These are phyloP conservation scores for Eriocheir sinensis DNA, from an alignment of 1,140 invertebrate genomes.

Conservation along the genomic window DNA sequence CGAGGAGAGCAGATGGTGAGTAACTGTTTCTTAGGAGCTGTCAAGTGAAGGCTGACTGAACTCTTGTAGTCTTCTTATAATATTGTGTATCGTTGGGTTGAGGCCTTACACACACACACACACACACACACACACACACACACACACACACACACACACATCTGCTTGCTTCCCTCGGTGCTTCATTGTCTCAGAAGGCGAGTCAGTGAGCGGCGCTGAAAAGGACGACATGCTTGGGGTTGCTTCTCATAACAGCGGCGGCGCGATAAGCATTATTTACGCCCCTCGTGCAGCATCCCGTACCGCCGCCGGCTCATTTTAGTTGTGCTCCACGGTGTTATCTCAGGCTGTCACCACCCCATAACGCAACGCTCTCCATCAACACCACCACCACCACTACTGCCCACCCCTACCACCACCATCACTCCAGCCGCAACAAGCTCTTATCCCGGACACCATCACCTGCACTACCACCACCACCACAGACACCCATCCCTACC, in stretches of 20 bases:
- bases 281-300: background rate
- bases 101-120: no score
- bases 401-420: background rate
- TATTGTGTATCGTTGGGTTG: no score
- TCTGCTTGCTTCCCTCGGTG: background rate
- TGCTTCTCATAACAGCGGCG: background rate
- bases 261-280: background rate
- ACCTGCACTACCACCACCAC: background rate
- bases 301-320: background rate
- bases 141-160: no score
- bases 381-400: background rate
- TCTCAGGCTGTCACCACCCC: background rate
- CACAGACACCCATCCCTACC: background rate
- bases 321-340: background rate
- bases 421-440: background rate
- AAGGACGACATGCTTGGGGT: background rate
- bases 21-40: no score
- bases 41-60: no score
- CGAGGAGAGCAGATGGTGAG: no score
- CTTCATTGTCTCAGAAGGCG: background rate
- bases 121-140: no score
- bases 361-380: constrained; percentile 19
- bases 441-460: background rate
- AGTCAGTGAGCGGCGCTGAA: background rate
- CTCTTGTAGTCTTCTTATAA: no score